Evolutionary conservation across 2,113 vertebrate species (phyloP).

Genomic region (Lepisosteus osseus): DNA sequence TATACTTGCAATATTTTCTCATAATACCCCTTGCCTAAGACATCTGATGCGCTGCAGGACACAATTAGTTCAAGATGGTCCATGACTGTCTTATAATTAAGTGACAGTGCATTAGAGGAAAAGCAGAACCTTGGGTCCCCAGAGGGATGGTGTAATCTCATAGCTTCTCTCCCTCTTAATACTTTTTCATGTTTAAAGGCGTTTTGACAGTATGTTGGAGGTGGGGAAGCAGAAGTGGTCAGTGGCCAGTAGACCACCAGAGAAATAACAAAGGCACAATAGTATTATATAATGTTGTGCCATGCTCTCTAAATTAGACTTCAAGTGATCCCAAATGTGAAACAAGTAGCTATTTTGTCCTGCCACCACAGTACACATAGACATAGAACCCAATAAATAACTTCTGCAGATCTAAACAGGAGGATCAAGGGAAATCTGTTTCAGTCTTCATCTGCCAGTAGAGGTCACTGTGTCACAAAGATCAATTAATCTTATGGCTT

Average conservation of each 20-base stretch:
- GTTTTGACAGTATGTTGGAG: slow-evolving; percentile 20
- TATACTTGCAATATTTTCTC: neutral
- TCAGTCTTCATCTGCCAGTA: too few species aligned
- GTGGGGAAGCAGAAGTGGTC: slow-evolving; percentile 4
- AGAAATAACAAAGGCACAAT: slow-evolving; percentile 17
- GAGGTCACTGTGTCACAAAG: too few species aligned
- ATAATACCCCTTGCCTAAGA: slow-evolving; percentile 3
- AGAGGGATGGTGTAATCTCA: slow-evolving; percentile 11
- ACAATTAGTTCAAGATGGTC: slow-evolving; percentile 14
- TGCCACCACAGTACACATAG: too few species aligned
- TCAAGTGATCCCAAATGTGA: too few species aligned
- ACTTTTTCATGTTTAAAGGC: slow-evolving; percentile 12
- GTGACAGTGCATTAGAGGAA: slow-evolving; percentile 13
- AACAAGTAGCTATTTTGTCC: too few species aligned
- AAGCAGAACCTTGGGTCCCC: neutral
- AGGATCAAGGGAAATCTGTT: too few species aligned
- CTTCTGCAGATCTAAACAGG: too few species aligned
- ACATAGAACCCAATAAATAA: too few species aligned
- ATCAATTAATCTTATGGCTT: too few species aligned
- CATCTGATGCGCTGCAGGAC: neutral
- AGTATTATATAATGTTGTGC: neutral
- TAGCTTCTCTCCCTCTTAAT: neutral
- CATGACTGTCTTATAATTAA: neutral
- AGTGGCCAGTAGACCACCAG: too few species aligned
- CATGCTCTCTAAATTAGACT: too few species aligned